These are phyloP conservation scores for Semibalanus balanoides DNA, from an alignment of 1,140 invertebrate species.

Conservation along the genomic window DNA sequence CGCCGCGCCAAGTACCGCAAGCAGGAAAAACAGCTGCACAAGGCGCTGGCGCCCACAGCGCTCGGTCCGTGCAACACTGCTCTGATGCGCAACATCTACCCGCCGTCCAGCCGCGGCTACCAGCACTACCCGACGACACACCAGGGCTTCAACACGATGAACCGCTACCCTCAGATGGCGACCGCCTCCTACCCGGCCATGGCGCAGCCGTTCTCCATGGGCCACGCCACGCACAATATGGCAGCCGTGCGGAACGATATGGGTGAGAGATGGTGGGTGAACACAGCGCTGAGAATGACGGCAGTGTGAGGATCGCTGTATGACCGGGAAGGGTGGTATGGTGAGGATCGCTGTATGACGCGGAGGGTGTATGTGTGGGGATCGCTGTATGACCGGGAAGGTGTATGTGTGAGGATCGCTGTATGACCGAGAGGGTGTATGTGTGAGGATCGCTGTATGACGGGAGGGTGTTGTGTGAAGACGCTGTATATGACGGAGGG, in stretches of 20 bases:
- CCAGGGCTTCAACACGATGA: conserved; percentile 60
- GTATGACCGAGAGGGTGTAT: too few species aligned
- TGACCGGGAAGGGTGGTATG: too few species aligned
- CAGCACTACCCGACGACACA: conserved; percentile 78
- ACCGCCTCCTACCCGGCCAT: conserved; percentile 77
- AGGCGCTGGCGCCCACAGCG: conserved; percentile 47
- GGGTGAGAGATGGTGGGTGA: conserved; percentile 39
- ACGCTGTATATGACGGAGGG: too few species aligned
- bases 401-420: too few species aligned
- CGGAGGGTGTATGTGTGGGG: too few species aligned
- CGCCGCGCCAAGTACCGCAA: conserved; percentile 93
- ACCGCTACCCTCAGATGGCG: conserved; percentile 89
- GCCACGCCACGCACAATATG: conserved; percentile 72
- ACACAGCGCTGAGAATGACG: too few species aligned
- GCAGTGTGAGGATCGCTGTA: too few species aligned
- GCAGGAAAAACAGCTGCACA: conserved; percentile 95
- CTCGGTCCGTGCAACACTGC: conserved; percentile 81
- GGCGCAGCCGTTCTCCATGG: conserved; percentile 88
- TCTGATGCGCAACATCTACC: conserved; percentile 96
- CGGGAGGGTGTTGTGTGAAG: too few species aligned
- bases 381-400: too few species aligned
- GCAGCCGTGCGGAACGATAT: conserved; percentile 71
- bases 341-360: too few species aligned
- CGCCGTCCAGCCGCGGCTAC: conserved; percentile 56
- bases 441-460: too few species aligned